Base-by-base conservation (phyloP, 1,140 invertebrate genomes). In the Sminthurides bifidus region DNA sequence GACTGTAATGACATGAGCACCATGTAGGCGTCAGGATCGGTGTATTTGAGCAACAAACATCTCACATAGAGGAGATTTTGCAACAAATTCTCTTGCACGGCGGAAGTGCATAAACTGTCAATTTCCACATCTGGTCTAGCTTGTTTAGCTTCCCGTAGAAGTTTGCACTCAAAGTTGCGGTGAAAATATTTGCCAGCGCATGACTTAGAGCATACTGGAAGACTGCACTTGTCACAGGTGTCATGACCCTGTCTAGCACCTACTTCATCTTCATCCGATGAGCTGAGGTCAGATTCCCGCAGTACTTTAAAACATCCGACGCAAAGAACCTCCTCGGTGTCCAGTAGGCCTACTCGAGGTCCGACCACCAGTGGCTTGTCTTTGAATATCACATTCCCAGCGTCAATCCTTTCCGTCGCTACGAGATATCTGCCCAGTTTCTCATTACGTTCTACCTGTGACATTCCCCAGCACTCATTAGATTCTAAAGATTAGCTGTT, bases 291-390 rank as follows among this genome's bases (percentile, higher is more conserved):
- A 3, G 14, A 8, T 8, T 33, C 35, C 27, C 24, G 15, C 19
- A 59, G 30, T 29, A 48, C 43, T 24, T 53, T 58, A 54, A 52
- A 66, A 43, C 68, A 69, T 5, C 66, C 66, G 5, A 69, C 51
- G 50, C 68, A 69, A 23, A 68, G 24, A 1, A 56, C 46, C 12
- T 24, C 46, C 31, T 53, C 52, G 2, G 29, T 29, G 35, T 52
- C 46, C 15, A 52, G 31, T 4, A 37, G 33, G 12, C 52, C 38
- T 26, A 56, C 23, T 38, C 63, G 65, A 1, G 64, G 65, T 0
- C 65, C 66, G 5, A 68, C 29, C n/a, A 67, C 62, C 10, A 67
- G 24, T 2, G 66, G 66, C 27, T 52, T 52, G 44, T 69, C 68
- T 49, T 66, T 63, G 27, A 69, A 58, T 21, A 69, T 58, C 26